These are phyloP conservation scores for Burhinus oedicnemus DNA, from an alignment of 2,113 vertebrate species.

Conservation along the genomic window DNA sequence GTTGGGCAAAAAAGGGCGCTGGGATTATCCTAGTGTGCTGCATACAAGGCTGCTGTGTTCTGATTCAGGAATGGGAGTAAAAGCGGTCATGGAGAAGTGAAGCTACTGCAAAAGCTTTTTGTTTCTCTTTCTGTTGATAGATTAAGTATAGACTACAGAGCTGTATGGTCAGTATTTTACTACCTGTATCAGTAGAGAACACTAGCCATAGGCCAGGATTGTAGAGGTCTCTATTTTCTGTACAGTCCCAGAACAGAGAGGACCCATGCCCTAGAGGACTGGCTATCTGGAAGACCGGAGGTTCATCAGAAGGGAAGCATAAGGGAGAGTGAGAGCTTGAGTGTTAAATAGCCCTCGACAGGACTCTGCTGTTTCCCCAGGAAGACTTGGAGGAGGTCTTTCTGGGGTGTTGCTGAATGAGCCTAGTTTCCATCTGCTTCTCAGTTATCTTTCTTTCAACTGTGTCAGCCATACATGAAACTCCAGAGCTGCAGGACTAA, in stretches of 20 bases:
- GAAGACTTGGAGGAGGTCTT: not conserved
- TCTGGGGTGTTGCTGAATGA: not conserved
- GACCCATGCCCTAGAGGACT: not conserved
- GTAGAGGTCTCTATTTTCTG: not conserved
- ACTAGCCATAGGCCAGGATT: not conserved
- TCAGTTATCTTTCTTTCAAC: not conserved
- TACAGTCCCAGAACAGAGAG: not conserved
- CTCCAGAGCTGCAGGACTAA: not conserved
- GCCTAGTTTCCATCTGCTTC: not conserved
- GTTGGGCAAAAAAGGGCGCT: not conserved
- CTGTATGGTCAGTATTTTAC: not conserved
- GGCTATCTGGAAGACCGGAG: rapidly evolving
- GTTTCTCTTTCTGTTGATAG: not conserved
- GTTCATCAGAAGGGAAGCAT: rapidly evolving
- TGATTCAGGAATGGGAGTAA: not conserved
- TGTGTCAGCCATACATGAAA: rapidly evolving
- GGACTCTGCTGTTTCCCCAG: not conserved
- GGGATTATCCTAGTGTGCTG: not conserved
- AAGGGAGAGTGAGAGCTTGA: not conserved
- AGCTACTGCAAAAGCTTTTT: not conserved
- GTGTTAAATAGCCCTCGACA: not conserved
- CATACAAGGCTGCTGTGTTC: not conserved
- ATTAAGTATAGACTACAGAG: not conserved
- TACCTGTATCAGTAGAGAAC: not conserved
- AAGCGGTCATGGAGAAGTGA: not conserved